Evolutionary conservation across 2,113 vertebrate genomes (phyloP).

Genomic region (Entelurus aequoreus): DNA sequence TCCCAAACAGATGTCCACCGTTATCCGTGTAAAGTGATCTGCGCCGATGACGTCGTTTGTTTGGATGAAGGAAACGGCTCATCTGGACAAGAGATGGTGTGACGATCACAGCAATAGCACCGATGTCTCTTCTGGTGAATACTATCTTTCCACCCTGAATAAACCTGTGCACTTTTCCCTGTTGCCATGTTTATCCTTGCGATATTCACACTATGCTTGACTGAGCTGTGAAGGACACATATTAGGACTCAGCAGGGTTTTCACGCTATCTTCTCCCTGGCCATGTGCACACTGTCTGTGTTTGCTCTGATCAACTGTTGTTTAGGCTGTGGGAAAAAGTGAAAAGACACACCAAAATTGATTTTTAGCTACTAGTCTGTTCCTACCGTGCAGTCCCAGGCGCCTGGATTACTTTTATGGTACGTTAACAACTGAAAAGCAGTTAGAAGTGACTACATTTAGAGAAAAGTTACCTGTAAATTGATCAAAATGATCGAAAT

Average conservation of each 20-base stretch:
- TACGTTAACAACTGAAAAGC: background rate
- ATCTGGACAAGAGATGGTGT: slow-evolving; percentile 45
- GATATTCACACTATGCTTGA: slow-evolving; percentile 7
- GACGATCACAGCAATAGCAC: background rate
- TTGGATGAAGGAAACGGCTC: slow-evolving; percentile 62
- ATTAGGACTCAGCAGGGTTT: slow-evolving; percentile 6
- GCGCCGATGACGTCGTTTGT: slow-evolving; percentile 65
- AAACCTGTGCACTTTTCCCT: background rate
- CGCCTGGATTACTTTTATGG: background rate
- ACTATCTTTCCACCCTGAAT: slow-evolving; percentile 4
- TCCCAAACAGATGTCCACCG: slow-evolving; percentile 75
- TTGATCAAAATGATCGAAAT: background rate
- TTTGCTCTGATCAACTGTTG: slow-evolving; percentile 17
- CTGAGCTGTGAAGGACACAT: slow-evolving; percentile 8
- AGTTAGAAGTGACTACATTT: background rate
- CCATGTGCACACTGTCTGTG: slow-evolving; percentile 13
- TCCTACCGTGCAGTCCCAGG: background rate
- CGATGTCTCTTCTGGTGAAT: background rate
- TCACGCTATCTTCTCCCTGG: slow-evolving; percentile 1
- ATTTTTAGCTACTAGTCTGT: background rate
- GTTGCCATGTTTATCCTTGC: background rate
- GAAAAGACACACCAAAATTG: background rate
- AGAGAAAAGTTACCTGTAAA: background rate
- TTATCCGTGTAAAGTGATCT: slow-evolving; percentile 77
- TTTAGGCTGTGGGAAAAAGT: background rate